Evolutionary conservation across 2,113 vertebrate species (phyloP).

Genomic region (Meles meles): DNA sequence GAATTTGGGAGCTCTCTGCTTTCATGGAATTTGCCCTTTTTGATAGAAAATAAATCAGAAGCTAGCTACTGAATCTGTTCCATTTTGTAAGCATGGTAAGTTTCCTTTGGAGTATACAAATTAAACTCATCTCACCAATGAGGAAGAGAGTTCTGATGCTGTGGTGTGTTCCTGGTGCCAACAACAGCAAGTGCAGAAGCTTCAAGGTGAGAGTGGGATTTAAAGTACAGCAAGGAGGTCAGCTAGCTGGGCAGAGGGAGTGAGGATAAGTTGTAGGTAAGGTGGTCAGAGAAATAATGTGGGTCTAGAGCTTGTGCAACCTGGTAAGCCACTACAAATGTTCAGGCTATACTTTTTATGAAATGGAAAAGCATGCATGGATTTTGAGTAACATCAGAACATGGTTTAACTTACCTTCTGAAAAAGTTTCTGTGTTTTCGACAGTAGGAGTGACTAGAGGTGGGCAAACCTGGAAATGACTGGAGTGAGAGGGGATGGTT

Average conservation of each 20-base stretch:
- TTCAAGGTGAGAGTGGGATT: not conserved
- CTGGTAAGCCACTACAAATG: not conserved
- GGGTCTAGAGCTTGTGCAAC: not conserved
- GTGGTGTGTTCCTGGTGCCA: not conserved
- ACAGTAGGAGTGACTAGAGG: not conserved
- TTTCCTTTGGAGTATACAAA: not conserved
- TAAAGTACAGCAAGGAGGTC: not conserved
- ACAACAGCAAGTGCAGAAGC: not conserved
- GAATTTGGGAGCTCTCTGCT: not conserved
- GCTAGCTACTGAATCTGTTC: not conserved
- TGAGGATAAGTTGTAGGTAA: not conserved
- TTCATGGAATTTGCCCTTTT: not conserved
- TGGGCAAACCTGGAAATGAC: not conserved
- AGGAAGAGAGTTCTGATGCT: not conserved
- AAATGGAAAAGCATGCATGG: not conserved
- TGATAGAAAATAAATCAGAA: not conserved
- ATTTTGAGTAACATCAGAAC: not conserved
- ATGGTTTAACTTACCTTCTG: not conserved
- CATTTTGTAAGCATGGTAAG: not conserved
- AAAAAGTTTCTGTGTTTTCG: not conserved
- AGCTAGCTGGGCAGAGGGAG: accelerated
- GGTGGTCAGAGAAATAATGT: not conserved
- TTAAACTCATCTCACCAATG: not conserved
- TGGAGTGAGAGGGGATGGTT: not conserved
- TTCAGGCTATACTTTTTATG: not conserved